Conservation (phyloP, 1,140 invertebrate genomes). For the Tetramorium parvispinum region DNA sequence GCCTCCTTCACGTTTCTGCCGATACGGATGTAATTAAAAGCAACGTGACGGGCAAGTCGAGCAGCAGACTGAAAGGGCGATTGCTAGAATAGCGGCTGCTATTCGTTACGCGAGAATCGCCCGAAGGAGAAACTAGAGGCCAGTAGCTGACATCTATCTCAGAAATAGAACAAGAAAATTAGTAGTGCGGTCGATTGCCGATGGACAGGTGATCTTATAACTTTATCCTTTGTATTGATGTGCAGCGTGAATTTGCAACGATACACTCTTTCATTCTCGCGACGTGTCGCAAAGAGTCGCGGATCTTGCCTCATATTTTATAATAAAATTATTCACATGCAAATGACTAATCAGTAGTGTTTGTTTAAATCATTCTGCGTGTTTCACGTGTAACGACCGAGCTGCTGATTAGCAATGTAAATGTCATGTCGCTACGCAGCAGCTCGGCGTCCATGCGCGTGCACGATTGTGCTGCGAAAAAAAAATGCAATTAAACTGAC, state of each 20-base stretch:
- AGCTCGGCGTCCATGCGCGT: background rate
- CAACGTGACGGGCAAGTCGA: slow-evolving; percentile 69
- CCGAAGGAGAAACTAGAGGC: slow-evolving; percentile 2
- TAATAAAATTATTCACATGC: slow-evolving; percentile 9
- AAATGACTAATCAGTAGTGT: slow-evolving; percentile 24
- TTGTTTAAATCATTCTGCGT: slow-evolving; percentile 9
- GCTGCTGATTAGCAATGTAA: slow-evolving; percentile 36
- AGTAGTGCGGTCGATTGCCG: slow-evolving; percentile 40
- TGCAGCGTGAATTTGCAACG: background rate
- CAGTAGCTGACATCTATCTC: slow-evolving; percentile 42
- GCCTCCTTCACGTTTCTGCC: slow-evolving; percentile 42
- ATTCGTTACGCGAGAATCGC: slow-evolving; percentile 70
- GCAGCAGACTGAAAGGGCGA: slow-evolving; percentile 60
- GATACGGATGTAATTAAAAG: slow-evolving; percentile 70
- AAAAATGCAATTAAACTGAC: slow-evolving; percentile 61
- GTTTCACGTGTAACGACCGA: background rate
- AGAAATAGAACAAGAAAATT: slow-evolving; percentile 21
- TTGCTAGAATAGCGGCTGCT: slow-evolving; percentile 32
- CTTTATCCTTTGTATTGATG: background rate
- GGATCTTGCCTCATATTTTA: background rate
- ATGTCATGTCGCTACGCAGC: slow-evolving; percentile 7
- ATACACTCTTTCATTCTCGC: background rate
- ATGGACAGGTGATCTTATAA: background rate
- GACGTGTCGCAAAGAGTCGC: background rate
- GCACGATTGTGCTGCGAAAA: slow-evolving; percentile 7